Evolutionary conservation across 2,888 invertebrate genomes (phyloP).

Genomic region (Biston stratarius): DNA sequence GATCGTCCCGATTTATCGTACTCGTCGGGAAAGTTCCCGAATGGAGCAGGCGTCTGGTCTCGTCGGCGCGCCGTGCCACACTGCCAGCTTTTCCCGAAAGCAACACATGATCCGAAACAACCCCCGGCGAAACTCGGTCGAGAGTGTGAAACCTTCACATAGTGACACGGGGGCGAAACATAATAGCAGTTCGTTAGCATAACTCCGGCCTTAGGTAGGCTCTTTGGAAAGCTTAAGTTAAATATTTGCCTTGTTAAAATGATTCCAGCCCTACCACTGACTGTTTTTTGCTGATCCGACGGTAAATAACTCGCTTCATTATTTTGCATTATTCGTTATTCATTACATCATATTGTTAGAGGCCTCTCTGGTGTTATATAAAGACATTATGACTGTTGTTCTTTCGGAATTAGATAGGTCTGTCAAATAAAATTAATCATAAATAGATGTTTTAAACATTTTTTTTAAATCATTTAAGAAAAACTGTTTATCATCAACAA

Average conservation of each 20-base stretch:
- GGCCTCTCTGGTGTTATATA: not conserved
- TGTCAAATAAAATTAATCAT: too few species aligned
- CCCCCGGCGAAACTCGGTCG: conserved; percentile 81
- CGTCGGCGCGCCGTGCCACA: conserved; percentile 60
- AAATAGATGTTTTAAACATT: too few species aligned
- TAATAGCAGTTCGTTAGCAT: conserved; percentile 84
- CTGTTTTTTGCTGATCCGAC: conserved; percentile 55
- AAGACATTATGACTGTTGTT: not conserved
- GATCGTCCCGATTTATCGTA: conserved; percentile 38
- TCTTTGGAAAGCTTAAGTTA: conserved; percentile 65
- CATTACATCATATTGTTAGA: conserved; percentile 12
- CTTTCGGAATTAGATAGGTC: not conserved
- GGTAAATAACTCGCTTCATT: conserved; percentile 28
- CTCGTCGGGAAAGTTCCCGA: conserved; percentile 31
- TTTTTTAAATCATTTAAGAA: too few species aligned
- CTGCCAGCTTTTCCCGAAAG: conserved; percentile 71
- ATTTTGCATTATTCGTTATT: conserved; percentile 21
- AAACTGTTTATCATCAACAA: too few species aligned
- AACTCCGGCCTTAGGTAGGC: conserved; percentile 64
- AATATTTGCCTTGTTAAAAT: conserved; percentile 78
- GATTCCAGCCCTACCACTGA: conserved; percentile 61
- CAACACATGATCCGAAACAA: conserved; percentile 82
- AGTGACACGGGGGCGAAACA: conserved; percentile 81
- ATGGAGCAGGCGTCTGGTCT: conserved; percentile 56
- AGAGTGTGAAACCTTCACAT: conserved; percentile 85